These are phyloP conservation scores for Athene noctua DNA, from an alignment of 2,113 vertebrate genomes.

Conservation along the genomic window DNA sequence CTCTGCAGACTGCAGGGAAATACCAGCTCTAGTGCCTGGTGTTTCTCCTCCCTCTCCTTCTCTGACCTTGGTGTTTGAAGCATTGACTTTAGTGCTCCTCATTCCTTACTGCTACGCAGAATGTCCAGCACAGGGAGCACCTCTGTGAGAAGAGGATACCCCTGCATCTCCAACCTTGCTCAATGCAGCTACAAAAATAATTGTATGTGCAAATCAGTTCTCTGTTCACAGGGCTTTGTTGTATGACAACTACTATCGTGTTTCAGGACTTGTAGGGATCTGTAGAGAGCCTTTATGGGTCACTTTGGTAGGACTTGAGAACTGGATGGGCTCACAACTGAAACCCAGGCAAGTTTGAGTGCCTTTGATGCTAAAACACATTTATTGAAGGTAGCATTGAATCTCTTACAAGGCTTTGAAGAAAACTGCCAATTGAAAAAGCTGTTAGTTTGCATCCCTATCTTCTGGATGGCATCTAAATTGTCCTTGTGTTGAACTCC, in stretches of 20 bases:
- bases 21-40: background rate
- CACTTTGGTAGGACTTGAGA: background rate
- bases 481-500: background rate
- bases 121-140: background rate
- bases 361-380: background rate
- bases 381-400: background rate
- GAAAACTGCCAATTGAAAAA: background rate
- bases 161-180: background rate
- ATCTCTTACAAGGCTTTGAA: background rate
- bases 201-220: background rate
- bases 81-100: background rate
- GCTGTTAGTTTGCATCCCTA: background rate
- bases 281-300: background rate
- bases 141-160: background rate
- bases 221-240: background rate
- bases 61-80: background rate
- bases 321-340: background rate
- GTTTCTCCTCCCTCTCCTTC: background rate
- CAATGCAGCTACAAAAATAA: background rate
- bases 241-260: background rate
- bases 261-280: background rate
- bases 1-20: background rate
- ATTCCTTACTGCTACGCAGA: background rate
- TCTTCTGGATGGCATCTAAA: background rate
- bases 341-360: background rate